Conservation (phyloP, 2,113 vertebrate genomes). For the Camelus dromedarius region DNA sequence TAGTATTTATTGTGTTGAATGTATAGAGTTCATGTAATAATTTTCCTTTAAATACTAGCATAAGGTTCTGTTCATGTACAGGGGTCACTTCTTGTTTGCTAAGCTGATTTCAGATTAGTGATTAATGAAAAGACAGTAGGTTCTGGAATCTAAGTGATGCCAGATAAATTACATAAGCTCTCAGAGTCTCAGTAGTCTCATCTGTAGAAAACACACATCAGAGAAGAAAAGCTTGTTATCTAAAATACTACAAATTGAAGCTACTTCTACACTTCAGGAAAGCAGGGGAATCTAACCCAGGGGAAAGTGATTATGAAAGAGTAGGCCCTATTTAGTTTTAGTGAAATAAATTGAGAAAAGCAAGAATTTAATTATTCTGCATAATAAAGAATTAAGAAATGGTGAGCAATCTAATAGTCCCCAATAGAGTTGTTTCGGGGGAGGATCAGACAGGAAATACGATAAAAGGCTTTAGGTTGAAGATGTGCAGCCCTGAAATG, state of each 20-base stretch:
- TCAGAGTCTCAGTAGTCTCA: not conserved
- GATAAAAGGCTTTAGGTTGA: not conserved
- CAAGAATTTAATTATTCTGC: not conserved
- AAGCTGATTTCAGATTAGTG: not conserved
- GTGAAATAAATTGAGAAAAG: not conserved
- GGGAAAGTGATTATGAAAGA: not conserved
- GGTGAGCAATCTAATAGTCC: not conserved
- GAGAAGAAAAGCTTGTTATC: not conserved
- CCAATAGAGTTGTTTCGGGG: not conserved
- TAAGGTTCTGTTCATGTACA: not conserved
- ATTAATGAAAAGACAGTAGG: not conserved
- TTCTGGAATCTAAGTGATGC: not conserved
- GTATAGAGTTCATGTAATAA: not conserved
- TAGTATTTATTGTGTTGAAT: not conserved
- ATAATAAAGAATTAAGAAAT: slow-evolving; percentile 13
- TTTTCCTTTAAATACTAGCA: not conserved
- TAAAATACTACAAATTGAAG: not conserved
- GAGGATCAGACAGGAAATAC: not conserved
- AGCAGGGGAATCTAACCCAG: not conserved
- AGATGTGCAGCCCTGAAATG: not conserved
- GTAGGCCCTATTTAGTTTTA: not conserved
- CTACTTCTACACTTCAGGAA: not conserved
- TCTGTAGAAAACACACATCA: not conserved
- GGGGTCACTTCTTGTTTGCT: not conserved
- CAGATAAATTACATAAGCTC: not conserved